These are phyloP conservation scores for Pogonomyrmex barbatus DNA, from an alignment of 1,140 invertebrate genomes.

Conservation along the genomic window DNA sequence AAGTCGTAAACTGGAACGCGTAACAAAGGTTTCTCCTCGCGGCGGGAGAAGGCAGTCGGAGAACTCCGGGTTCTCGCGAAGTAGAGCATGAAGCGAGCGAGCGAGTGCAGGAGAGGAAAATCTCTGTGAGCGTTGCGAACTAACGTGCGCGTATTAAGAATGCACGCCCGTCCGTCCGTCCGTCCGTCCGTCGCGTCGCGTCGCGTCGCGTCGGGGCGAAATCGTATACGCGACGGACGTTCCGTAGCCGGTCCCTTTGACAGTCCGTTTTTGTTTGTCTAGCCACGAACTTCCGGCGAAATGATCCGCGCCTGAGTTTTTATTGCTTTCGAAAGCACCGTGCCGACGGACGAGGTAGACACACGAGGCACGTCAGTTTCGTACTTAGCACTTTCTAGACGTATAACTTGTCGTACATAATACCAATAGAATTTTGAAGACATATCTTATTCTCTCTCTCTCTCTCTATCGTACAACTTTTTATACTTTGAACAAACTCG, in stretches of 20 bases:
- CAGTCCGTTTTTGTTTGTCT: slow-evolving; percentile 50
- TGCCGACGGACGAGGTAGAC: slow-evolving; percentile 5
- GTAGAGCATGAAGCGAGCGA: slow-evolving; percentile 83
- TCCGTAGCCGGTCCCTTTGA: background rate
- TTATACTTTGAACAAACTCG: background rate
- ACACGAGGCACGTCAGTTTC: background rate
- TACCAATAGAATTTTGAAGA: background rate
- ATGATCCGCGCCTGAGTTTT: slow-evolving; percentile 33
- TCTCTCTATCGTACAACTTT: background rate
- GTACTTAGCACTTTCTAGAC: background rate
- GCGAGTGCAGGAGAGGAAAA: slow-evolving; percentile 55
- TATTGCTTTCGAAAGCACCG: slow-evolving; percentile 43
- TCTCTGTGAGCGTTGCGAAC: slow-evolving; percentile 38
- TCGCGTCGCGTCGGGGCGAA: background rate
- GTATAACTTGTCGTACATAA: background rate
- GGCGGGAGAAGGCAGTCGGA: slow-evolving; percentile 60
- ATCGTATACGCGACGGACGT: slow-evolving; percentile 34
- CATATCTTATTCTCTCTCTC: background rate
- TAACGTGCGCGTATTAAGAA: slow-evolving; percentile 9
- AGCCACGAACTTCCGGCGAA: slow-evolving; percentile 54
- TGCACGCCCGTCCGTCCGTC: background rate
- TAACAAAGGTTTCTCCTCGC: slow-evolving; percentile 71
- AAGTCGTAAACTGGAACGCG: slow-evolving; percentile 64
- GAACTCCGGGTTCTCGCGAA: slow-evolving; percentile 82
- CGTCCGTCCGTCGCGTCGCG: too few species aligned